These are phyloP conservation scores for Otocyon megalotis DNA, from an alignment of 2,113 vertebrate species.

Conservation along the genomic window DNA sequence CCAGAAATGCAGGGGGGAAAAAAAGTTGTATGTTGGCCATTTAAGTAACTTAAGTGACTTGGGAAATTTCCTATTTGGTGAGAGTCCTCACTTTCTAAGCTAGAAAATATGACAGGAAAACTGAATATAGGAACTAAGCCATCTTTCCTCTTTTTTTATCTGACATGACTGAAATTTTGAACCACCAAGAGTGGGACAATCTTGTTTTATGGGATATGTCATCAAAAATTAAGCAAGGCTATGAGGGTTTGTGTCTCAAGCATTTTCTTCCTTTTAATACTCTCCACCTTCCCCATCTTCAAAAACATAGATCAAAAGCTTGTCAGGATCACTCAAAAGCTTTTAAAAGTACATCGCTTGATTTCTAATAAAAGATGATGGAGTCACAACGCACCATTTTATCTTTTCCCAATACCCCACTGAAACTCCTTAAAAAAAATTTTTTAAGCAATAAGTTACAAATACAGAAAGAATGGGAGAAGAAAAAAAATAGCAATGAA, in stretches of 20 bases:
- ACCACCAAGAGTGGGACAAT: background rate
- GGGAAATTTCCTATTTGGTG: slow-evolving; percentile 31
- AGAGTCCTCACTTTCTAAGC: slow-evolving; percentile 38
- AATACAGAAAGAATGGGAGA: slow-evolving; percentile 49
- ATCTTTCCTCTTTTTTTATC: slow-evolving; percentile 17
- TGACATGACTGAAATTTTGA: slow-evolving; percentile 41
- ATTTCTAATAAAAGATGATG: slow-evolving; percentile 63
- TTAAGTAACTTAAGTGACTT: background rate
- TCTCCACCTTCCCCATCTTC: background rate
- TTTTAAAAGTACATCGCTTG: slow-evolving; percentile 1
- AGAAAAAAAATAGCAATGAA: slow-evolving; percentile 42
- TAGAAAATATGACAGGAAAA: slow-evolving; percentile 48
- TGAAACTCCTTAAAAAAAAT: background rate
- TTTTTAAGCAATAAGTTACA: slow-evolving; percentile 26
- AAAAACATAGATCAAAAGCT: slow-evolving; percentile 38
- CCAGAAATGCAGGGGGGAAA: background rate
- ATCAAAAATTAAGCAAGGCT: slow-evolving; percentile 38
- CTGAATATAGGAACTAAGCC: background rate
- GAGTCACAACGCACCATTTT: background rate
- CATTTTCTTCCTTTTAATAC: slow-evolving; percentile 44
- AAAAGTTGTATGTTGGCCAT: background rate
- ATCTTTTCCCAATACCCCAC: background rate
- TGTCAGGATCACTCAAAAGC: slow-evolving; percentile 45
- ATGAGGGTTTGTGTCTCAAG: background rate
- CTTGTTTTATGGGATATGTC: background rate